Percentiles rank a stretch among this genome's conserved stretches.
Conservation (phyloP, 2,797 vertebrate species). For the Manis crassicaudata region DNA sequence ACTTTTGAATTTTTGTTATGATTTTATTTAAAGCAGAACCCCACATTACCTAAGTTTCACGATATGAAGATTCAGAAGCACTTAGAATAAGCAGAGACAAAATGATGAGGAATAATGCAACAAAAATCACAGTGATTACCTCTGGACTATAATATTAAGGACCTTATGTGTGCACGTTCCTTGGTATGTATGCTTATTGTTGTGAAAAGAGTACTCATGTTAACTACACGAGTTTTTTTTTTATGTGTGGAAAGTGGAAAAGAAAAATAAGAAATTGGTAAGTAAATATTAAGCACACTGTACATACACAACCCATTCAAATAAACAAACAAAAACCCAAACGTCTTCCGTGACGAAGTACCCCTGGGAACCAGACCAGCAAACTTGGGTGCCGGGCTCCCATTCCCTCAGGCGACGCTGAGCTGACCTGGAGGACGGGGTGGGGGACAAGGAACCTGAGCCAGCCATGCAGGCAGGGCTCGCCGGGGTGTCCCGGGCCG, state of each 20-base stretch:
- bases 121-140: not conserved
- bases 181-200: not conserved
- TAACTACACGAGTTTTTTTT: not conserved
- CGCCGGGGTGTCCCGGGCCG: too few species aligned
- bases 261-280: not conserved
- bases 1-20: not conserved
- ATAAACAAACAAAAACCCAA: not conserved
- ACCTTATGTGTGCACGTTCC: not conserved
- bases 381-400: too few species aligned
- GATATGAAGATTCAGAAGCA: not conserved
- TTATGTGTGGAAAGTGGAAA: not conserved
- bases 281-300: not conserved
- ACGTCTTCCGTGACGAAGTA: not conserved
- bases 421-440: too few species aligned
- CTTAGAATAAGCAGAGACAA: not conserved
- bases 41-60: not conserved
- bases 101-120: not conserved
- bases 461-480: too few species aligned
- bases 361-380: not conserved
- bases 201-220: not conserved
- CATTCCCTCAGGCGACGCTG: too few species aligned
- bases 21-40: not conserved
- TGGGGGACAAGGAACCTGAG: too few species aligned
- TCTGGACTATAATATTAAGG: not conserved
- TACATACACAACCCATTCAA: too few species aligned